Base-by-base conservation (phyloP, 2,888 invertebrate species). In the Clunio marinus region DNA sequence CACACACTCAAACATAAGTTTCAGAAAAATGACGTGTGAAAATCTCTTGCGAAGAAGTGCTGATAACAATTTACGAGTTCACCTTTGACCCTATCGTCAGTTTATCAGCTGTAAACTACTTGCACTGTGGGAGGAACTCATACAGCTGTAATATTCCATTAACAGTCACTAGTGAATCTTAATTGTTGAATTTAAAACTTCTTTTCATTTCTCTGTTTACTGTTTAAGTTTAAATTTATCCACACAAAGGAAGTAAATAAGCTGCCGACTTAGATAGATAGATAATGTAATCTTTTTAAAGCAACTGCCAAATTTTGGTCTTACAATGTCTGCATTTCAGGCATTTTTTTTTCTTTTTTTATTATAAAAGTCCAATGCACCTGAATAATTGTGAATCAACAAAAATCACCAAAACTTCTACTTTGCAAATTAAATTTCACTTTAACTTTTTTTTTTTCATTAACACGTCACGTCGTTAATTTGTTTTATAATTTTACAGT, bases 51-150 rank as follows among this genome's bases (percentile, higher is more conserved):
- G n/a, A n/a, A 35, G 7, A 35, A 35, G 41, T 2, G 22, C 51
- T 51, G 51, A 51, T 51, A 51, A 51, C 51, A 22, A 51, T 51
- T 51, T 51, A 51, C 22, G 51, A 51, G 17, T 17, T 51, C 51
- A 51, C 51, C 51, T 51, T 51, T 51, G 51, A 51, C 51, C 51
- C 17, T 5, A 8, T 51, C 51, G 51, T 5, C 41, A 13, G n/a
- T 17, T 51, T 51, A 41, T 51, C 51, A 17, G 8, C 8, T 8
- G 51, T 22, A 51, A 51, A 51, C 17, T 22, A 51, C 3, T 41
- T 15, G 51, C 51, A 51, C 17, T 2, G 5, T 22, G 17, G 3
- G 17, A 51, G 51, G 5, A 32, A 32, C 7, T 10, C 41, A 10
- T 15, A 41, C 2, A 41, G 15, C 10, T 41, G 15, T 41, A 3